Conservation (phyloP, 2,888 invertebrate genomes). For the Choristoneura rosaceana region DNA sequence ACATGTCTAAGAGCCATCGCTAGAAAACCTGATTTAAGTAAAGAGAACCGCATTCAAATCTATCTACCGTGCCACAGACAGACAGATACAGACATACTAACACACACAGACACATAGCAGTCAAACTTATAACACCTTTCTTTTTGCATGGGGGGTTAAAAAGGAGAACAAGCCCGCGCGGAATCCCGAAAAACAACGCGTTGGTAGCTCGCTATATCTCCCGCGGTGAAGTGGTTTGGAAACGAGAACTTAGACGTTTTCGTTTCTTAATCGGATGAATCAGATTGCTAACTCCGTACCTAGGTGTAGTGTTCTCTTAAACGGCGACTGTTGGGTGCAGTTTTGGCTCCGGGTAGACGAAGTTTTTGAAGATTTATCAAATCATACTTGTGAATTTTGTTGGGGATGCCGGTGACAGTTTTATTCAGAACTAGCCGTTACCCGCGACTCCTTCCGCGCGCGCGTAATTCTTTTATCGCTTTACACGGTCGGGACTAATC, state of each 20-base stretch:
- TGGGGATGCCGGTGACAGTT: background rate
- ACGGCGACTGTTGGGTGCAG: slow-evolving; percentile 12
- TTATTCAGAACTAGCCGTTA: background rate
- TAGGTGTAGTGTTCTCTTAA: slow-evolving; percentile 7
- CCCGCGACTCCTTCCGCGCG: too few relatives aligned
- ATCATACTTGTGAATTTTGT: background rate
- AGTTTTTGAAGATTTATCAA: slow-evolving; percentile 6
- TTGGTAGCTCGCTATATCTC: slow-evolving; percentile 36
- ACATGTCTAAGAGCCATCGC: too few relatives aligned
- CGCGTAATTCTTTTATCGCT: too few relatives aligned
- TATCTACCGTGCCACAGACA: too few relatives aligned
- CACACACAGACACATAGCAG: too few relatives aligned
- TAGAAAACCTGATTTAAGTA: too few relatives aligned
- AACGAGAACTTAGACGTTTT: slow-evolving; percentile 31
- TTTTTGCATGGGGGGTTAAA: too few relatives aligned
- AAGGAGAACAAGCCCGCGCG: too few relatives aligned
- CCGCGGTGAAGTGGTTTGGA: slow-evolving; percentile 31
- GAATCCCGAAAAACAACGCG: slow-evolving; percentile 36
- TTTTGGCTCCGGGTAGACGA: background rate
- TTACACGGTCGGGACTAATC: too few relatives aligned
- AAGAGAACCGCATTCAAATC: too few relatives aligned
- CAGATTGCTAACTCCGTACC: slow-evolving; percentile 24
- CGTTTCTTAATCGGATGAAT: slow-evolving; percentile 28
- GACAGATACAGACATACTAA: too few relatives aligned
- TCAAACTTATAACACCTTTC: too few relatives aligned